Evolutionary conservation across 2,797 vertebrate genomes (phyloP).

Genomic region (Cetoscarus ocellatus): DNA sequence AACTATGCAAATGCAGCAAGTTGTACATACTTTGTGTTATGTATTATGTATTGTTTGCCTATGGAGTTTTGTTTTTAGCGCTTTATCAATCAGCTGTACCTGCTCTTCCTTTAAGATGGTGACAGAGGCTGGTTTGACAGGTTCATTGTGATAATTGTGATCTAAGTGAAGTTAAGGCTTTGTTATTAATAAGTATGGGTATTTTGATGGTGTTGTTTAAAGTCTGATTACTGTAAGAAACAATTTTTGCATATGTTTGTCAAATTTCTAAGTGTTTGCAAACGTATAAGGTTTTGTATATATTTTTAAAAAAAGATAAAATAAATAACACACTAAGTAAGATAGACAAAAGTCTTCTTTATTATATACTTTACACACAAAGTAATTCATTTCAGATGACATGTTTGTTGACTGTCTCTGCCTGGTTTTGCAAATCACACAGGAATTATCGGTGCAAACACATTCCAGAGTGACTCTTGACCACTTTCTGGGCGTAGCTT

Average conservation of each 20-base stretch:
- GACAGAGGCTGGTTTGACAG: slow-evolving; percentile 4
- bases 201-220: slow-evolving; percentile 25
- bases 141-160: slow-evolving; percentile 16
- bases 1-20: slow-evolving; percentile 39
- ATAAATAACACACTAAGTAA: slow-evolving; percentile 15
- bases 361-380: background rate
- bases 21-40: slow-evolving; percentile 47
- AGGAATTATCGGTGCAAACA: slow-evolving; percentile 7
- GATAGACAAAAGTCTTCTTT: background rate
- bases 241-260: slow-evolving; percentile 19
- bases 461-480: slow-evolving; percentile 11
- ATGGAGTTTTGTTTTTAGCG: slow-evolving; percentile 12
- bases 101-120: background rate
- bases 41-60: slow-evolving; percentile 15
- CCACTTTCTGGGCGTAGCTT: slow-evolving; percentile 38
- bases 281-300: slow-evolving; percentile 30
- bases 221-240: slow-evolving; percentile 5
- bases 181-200: slow-evolving; percentile 28
- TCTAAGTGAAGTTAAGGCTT: slow-evolving; percentile 16
- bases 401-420: background rate
- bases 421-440: background rate
- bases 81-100: background rate
- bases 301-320: slow-evolving; percentile 31
- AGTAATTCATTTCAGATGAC: slow-evolving; percentile 1
- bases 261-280: slow-evolving; percentile 19